These are phyloP conservation scores for Chironex yamaguchii DNA, from an alignment of 30 jellyfish, hydroid and myxozoan genomes.

Conservation along the genomic window DNA sequence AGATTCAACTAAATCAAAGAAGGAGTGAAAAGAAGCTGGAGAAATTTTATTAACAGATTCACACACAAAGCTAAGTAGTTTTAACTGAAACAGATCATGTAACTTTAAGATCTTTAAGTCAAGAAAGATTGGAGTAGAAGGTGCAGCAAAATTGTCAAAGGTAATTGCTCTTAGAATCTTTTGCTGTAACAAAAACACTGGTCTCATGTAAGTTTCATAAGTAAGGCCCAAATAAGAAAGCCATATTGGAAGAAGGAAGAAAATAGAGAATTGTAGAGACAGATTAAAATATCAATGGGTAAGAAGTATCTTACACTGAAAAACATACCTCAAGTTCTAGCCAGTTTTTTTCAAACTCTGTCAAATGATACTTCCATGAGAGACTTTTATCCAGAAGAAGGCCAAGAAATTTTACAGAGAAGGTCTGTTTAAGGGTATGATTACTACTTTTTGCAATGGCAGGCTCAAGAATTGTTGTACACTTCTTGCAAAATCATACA, in stretches of 20 bases:
- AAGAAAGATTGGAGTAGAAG: constrained; percentile 20
- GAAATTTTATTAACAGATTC: constrained; percentile 36
- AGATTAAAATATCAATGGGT: too few species aligned
- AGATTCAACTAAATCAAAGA: constrained; percentile 30
- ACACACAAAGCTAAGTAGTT: constrained; percentile 29
- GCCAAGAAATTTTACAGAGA: constrained; percentile 38
- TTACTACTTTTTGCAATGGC: too few species aligned
- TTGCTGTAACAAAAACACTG: neutral
- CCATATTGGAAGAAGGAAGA: constrained; percentile 2
- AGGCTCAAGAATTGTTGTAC: too few species aligned
- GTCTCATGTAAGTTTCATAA: neutral
- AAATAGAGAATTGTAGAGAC: constrained; percentile 1
- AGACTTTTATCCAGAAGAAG: too few species aligned
- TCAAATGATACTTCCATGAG: constrained; percentile 15
- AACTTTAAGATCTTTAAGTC: constrained; percentile 20
- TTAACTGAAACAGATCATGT: neutral
- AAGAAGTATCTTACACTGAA: neutral
- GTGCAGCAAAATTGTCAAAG: constrained; percentile 18
- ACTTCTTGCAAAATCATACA: too few species aligned
- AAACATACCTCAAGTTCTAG: constrained; percentile 25
- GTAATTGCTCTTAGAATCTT: neutral
- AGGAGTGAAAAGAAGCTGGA: constrained; percentile 18
- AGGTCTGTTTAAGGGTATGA: neutral
- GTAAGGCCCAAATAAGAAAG: neutral
- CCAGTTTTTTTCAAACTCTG: constrained; percentile 4